These are phyloP conservation scores for Lasioglossum morio DNA, from an alignment of 2,888 invertebrate species.

Conservation along the genomic window DNA sequence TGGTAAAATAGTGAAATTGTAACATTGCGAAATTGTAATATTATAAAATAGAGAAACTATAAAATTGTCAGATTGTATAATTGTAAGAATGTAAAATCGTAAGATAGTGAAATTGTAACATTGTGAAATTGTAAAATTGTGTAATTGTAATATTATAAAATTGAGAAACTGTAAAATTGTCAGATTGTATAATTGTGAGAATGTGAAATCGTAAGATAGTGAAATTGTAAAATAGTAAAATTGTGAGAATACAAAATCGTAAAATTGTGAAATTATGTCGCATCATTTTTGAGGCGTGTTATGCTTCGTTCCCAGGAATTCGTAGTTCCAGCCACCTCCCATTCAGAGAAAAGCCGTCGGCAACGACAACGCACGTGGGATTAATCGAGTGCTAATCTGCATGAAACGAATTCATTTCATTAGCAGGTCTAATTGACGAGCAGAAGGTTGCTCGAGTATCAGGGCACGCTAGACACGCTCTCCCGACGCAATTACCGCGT, in stretches of 20 bases:
- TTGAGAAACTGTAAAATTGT: not conserved
- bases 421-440: slow-evolving; percentile 33
- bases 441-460: slow-evolving; percentile 8
- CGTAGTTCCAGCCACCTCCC: not conserved
- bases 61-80: not conserved
- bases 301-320: not conserved
- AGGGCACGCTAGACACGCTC: not conserved
- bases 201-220: no score
- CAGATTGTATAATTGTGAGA: not conserved
- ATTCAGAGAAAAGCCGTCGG: not conserved
- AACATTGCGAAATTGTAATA: not conserved
- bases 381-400: slow-evolving; percentile 34
- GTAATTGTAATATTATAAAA: no score
- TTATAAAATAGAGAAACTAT: no score
- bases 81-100: not conserved
- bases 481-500: slow-evolving; percentile 25
- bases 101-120: not conserved
- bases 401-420: slow-evolving; percentile 36
- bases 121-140: not conserved
- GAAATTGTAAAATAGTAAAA: not conserved
- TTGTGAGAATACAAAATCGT: no score
- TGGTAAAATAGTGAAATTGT: not conserved
- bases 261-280: not conserved
- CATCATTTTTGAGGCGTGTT: not conserved
- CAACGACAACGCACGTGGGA: not conserved